Percentiles rank a stretch among this genome's conserved stretches.
Evolutionary conservation across 2,888 invertebrate genomes (phyloP).

Genomic region (Meta bourneti): DNA sequence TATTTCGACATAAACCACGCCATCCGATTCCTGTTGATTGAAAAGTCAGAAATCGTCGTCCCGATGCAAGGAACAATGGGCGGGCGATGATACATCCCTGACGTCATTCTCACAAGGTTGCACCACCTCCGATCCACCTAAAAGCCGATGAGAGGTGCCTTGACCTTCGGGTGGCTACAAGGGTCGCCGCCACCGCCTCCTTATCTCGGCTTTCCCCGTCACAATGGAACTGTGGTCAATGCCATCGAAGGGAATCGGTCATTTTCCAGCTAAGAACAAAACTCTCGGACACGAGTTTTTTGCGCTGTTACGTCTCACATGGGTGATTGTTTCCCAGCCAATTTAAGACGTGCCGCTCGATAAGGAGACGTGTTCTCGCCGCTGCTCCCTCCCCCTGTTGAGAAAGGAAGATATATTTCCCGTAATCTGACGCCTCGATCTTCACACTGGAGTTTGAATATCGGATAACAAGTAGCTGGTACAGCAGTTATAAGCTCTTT

Average conservation of each 20-base stretch:
- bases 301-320: conserved; percentile 23
- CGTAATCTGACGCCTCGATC: too few relatives aligned
- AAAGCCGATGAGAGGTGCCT: conserved; percentile 34
- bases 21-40: too few relatives aligned
- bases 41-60: too few relatives aligned
- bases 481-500: too few relatives aligned
- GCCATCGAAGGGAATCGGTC: conserved; percentile 34
- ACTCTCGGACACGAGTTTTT: not conserved
- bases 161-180: conserved; percentile 29
- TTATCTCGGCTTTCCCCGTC: not conserved
- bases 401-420: too few relatives aligned
- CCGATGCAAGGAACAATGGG: not conserved
- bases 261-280: conserved; percentile 44
- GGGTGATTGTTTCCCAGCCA: conserved; percentile 50
- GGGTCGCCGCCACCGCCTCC: not conserved
- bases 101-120: not conserved
- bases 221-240: conserved; percentile 62
- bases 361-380: too few relatives aligned
- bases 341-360: conserved; percentile 32
- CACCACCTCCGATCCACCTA: conserved; percentile 13
- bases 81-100: not conserved
- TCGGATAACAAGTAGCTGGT: too few relatives aligned
- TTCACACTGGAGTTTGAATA: too few relatives aligned
- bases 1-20: too few relatives aligned
- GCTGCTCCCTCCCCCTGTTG: not conserved